Evolutionary conservation across 2,888 invertebrate species (phyloP).

Genomic region (Parnassius mnemosyne): DNA sequence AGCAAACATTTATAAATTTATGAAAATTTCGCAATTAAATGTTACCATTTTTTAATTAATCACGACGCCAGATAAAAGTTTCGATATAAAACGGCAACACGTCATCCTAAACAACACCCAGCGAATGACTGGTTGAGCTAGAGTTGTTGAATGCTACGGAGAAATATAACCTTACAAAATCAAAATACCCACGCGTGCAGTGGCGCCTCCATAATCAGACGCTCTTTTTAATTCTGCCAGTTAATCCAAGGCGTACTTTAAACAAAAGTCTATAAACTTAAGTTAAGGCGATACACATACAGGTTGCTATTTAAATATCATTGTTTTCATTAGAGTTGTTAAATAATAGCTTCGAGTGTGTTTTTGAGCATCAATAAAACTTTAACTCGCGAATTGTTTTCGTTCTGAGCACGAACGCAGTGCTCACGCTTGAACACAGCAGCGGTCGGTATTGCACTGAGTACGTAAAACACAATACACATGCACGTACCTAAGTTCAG

Average conservation of each 20-base stretch:
- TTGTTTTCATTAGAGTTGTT: slow-evolving; percentile 55
- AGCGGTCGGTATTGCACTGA: slow-evolving; percentile 38
- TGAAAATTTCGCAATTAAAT: slow-evolving; percentile 9
- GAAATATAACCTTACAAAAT: slow-evolving; percentile 69
- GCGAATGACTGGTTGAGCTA: slow-evolving; percentile 53
- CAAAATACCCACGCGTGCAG: slow-evolving; percentile 52
- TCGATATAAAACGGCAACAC: slow-evolving; percentile 48
- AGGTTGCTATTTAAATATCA: slow-evolving; percentile 48
- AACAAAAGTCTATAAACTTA: slow-evolving; percentile 56
- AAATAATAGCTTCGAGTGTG: slow-evolving; percentile 61
- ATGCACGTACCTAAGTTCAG: slow-evolving; percentile 47
- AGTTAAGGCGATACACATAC: slow-evolving; percentile 31
- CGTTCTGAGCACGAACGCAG: slow-evolving; percentile 59
- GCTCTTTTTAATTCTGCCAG: slow-evolving; percentile 59
- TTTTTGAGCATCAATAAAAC: slow-evolving; percentile 52
- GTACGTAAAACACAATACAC: no score
- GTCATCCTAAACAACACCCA: slow-evolving; percentile 46
- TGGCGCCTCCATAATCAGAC: slow-evolving; percentile 49
- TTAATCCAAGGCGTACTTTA: slow-evolving; percentile 54
- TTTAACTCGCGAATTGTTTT: slow-evolving; percentile 62
- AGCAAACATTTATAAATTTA: slow-evolving; percentile 31
- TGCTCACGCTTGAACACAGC: not conserved
- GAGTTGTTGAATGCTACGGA: slow-evolving; percentile 35
- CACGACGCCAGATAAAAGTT: slow-evolving; percentile 66
- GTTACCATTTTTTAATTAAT: slow-evolving; percentile 44